Evolutionary conservation across 2,113 vertebrate genomes (phyloP).

Genomic region (cattle (Bos taurus)): DNA sequence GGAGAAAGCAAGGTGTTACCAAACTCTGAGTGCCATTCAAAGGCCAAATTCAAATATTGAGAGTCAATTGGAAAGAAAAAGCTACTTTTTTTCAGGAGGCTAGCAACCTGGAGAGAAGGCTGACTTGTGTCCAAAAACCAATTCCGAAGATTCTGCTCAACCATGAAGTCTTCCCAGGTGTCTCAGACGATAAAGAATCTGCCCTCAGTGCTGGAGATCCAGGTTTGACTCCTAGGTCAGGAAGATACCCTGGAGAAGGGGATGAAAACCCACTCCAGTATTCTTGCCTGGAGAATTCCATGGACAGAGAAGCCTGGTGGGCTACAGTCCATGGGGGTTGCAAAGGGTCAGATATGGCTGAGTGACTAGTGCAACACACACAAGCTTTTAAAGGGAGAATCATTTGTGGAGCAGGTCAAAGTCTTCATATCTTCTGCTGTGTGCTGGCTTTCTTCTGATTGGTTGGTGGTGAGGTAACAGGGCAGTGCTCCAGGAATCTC

Average conservation of each 20-base stretch:
- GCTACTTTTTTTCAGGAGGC: neutral
- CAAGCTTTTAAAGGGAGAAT: neutral
- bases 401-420: neutral
- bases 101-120: neutral
- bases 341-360: neutral
- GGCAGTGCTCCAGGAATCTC: neutral
- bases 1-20: neutral
- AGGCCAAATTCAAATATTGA: neutral
- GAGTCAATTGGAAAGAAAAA: neutral
- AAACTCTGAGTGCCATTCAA: neutral
- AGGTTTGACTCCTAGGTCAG: neutral
- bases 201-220: neutral
- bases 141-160: neutral
- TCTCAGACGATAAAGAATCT: neutral
- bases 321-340: neutral
- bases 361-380: neutral
- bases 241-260: neutral
- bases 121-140: neutral
- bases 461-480: neutral
- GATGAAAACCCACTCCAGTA: neutral
- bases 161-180: neutral
- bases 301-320: neutral
- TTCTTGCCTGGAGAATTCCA: neutral
- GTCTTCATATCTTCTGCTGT: neutral
- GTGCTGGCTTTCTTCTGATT: neutral